A percentile compares a stretch with the other conserved stretches of the same genome.
Evolutionary conservation across 2,888 invertebrate species (phyloP).

Genomic region (Hyppa rectilinea): DNA sequence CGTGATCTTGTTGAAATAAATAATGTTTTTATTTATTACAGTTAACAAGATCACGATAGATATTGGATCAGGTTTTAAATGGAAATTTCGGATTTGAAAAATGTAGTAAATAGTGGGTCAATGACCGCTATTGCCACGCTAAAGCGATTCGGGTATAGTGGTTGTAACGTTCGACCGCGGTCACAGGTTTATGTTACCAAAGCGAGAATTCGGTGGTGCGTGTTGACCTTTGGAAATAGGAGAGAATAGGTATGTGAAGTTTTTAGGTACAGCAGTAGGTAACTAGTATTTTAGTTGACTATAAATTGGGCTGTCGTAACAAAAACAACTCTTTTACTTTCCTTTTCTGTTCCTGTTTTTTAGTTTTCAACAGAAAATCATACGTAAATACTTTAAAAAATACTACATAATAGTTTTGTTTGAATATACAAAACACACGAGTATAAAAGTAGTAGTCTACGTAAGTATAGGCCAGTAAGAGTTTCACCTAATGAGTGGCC

Average conservation of each 20-base stretch:
- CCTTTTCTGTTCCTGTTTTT: neutral
- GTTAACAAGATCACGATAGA: no score
- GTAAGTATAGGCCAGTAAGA: no score
- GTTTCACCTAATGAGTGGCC: neutral
- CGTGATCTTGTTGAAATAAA: no score
- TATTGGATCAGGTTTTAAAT: no score
- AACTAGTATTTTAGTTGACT: conserved; percentile 9
- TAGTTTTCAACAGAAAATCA: neutral
- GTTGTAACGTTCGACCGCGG: conserved; percentile 31
- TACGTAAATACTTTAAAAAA: neutral
- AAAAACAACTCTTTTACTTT: neutral
- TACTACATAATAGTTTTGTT: neutral
- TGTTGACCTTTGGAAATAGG: conserved; percentile 27
- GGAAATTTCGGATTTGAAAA: no score
- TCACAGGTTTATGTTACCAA: conserved; percentile 40
- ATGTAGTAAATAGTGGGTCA: no score
- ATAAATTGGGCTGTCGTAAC: neutral
- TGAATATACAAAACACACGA: no score
- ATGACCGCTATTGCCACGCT: no score
- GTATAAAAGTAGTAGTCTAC: no score
- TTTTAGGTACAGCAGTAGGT: neutral
- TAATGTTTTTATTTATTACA: no score
- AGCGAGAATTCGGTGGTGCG: conserved; percentile 25
- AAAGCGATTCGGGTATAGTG: no score
- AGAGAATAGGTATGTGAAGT: neutral